A percentile compares a stretch with the other conserved stretches of the same genome.
Conservation (phyloP, 2,797 vertebrate genomes). For the Dendrocincla tyrannina region DNA sequence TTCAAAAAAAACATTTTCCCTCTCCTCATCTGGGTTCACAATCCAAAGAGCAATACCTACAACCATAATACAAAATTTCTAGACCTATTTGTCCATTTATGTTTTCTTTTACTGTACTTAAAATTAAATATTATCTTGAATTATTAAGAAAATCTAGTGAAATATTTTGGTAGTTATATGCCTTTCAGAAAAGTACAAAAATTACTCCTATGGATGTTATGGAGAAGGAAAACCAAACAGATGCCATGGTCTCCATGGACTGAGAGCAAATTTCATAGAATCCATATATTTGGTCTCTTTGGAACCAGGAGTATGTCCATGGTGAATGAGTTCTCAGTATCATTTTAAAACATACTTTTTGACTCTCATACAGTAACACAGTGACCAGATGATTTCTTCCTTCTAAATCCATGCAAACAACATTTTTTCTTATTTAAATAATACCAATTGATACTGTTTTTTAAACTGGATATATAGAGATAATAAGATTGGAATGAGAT, state of each 20-base stretch:
- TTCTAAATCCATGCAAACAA: not conserved
- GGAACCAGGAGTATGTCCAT: not conserved
- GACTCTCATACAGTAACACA: not conserved
- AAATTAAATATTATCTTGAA: slow-evolving; percentile 60
- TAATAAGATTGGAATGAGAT: not conserved
- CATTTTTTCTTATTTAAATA: not conserved
- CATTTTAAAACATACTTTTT: not conserved
- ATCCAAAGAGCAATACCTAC: slow-evolving; percentile 23
- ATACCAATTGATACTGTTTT: not conserved
- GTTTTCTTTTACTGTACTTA: slow-evolving; percentile 47
- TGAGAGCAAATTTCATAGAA: not conserved
- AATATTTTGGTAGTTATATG: not conserved
- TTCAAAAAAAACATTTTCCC: not conserved
- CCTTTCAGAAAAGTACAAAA: slow-evolving; percentile 2
- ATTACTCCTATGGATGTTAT: not conserved
- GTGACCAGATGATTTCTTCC: not conserved
- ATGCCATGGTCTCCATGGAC: not conserved
- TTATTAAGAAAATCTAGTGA: slow-evolving; percentile 25
- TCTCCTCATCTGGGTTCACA: slow-evolving; percentile 27
- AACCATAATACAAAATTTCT: slow-evolving; percentile 45
- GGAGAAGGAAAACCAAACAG: not conserved
- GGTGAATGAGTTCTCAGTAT: not conserved
- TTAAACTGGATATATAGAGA: not conserved
- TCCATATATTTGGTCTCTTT: not conserved
- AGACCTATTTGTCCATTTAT: slow-evolving; percentile 56